Conservation (phyloP, 2,797 vertebrate genomes). For the Synaphobranchus kaupii region DNA sequence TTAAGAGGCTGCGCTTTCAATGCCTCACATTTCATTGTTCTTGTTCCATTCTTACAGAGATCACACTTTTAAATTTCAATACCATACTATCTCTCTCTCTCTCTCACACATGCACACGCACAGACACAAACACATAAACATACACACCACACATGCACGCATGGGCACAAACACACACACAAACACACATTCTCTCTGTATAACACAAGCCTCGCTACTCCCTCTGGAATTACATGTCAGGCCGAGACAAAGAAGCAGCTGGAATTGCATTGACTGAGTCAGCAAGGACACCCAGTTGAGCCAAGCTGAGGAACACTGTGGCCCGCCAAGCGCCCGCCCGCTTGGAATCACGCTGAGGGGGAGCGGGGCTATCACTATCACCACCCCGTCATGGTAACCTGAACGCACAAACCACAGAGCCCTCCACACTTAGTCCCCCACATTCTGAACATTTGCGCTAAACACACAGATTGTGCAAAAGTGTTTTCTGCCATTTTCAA, state of each 20-base stretch:
- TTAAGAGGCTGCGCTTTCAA: neutral
- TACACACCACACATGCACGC: no score
- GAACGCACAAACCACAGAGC: neutral
- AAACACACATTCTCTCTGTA: neutral
- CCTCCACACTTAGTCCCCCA: neutral
- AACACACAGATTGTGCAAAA: constrained; percentile 57
- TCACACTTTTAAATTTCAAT: neutral
- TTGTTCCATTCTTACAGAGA: neutral
- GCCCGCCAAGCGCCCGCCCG: neutral
- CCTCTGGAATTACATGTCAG: neutral
- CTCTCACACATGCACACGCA: neutral
- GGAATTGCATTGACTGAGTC: neutral
- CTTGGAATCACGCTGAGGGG: no score
- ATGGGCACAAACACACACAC: neutral
- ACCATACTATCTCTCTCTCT: no score
- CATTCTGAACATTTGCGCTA: neutral
- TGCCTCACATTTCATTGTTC: neutral
- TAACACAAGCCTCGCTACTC: neutral
- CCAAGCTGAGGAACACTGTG: neutral
- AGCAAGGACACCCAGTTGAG: neutral
- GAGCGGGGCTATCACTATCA: neutral
- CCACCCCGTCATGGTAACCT: neutral
- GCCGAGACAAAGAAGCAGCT: neutral
- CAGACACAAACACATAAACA: neutral
- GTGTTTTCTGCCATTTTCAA: constrained; percentile 68